Percentiles rank a stretch among this genome's conserved stretches.
Evolutionary conservation across 2,113 vertebrate species (phyloP).

Genomic region (Pollimyrus isidori): DNA sequence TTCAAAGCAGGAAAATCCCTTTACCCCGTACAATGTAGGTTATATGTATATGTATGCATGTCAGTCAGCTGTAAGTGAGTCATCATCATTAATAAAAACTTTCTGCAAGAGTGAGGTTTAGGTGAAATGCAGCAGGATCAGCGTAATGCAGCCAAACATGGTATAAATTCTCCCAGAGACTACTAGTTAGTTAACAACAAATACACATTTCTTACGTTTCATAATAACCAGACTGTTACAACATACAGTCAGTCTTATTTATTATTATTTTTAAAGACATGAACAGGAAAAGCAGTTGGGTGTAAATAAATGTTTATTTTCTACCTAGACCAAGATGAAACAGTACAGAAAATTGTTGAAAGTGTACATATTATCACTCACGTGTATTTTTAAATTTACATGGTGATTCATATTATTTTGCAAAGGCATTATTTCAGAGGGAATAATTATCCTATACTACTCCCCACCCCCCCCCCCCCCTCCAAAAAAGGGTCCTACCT

Average conservation of each 20-base stretch:
- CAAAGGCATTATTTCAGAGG: neutral
- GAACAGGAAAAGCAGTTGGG: neutral
- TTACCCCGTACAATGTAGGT: conserved; percentile 39
- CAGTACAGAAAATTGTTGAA: neutral
- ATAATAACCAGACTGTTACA: neutral
- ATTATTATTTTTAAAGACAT: neutral
- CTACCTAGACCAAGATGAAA: neutral
- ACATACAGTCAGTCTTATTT: neutral
- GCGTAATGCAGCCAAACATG: neutral
- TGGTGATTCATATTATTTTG: neutral
- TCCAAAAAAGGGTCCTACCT: conserved; percentile 53
- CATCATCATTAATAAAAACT: neutral
- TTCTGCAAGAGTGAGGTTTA: neutral
- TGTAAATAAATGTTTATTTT: neutral
- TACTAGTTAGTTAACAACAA: neutral
- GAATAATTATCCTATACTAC: neutral
- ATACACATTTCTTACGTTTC: neutral
- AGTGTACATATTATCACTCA: too few relatives aligned
- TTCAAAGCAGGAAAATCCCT: conserved; percentile 46
- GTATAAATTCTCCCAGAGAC: neutral
- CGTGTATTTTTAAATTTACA: too few relatives aligned
- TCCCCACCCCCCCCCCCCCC: neutral
- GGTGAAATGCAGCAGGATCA: neutral
- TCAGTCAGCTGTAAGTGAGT: neutral
- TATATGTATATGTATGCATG: neutral